A percentile compares a stretch with the other conserved stretches of the same genome.
Conservation (phyloP, 2,113 vertebrate genomes). For the Oriolus oriolus region DNA sequence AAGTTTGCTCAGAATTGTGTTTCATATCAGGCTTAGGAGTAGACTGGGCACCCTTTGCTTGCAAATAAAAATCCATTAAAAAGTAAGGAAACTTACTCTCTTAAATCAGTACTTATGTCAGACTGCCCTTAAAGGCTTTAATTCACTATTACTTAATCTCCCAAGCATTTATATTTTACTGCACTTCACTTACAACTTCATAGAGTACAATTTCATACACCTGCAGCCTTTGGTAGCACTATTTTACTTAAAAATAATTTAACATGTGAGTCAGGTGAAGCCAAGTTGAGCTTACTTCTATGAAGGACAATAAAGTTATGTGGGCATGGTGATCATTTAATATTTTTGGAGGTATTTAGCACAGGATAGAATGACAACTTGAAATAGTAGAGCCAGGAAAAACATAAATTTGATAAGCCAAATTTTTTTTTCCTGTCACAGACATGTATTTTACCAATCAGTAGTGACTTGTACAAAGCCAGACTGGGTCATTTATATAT, state of each 20-base stretch:
- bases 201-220: constrained; percentile 31
- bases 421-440: not conserved
- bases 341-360: not conserved
- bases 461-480: not conserved
- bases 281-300: not conserved
- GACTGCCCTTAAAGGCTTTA: not conserved
- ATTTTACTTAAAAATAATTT: constrained; percentile 6
- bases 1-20: not conserved
- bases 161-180: constrained; percentile 7
- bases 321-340: not conserved
- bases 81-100: not conserved
- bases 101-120: not conserved
- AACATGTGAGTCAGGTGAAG: constrained; percentile 7
- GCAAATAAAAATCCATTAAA: not conserved
- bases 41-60: not conserved
- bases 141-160: not conserved
- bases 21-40: not conserved
- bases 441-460: not conserved
- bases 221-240: not conserved
- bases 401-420: not conserved
- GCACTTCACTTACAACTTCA: not conserved
- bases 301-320: not conserved
- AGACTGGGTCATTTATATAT: not conserved
- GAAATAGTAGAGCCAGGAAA: constrained; percentile 11
- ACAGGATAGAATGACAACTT: not conserved